Conservation (phyloP, 2,113 vertebrate species). For the Pangasianodon hypophthalmus region DNA sequence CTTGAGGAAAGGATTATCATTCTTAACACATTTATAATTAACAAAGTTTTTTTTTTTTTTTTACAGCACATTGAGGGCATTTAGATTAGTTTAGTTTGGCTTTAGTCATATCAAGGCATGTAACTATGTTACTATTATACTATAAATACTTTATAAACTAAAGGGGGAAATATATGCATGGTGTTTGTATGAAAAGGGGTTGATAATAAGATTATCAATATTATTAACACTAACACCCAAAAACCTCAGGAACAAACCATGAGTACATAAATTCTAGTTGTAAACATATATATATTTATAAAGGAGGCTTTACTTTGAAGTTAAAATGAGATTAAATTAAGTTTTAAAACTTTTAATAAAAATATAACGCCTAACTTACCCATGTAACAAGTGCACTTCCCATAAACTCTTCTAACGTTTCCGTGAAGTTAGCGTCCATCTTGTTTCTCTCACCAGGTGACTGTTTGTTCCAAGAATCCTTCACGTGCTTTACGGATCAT, state of each 20-base stretch:
- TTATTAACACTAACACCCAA: no score
- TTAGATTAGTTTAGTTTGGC: not conserved
- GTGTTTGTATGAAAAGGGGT: not conserved
- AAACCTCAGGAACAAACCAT: not conserved
- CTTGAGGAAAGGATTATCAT: constrained; percentile 51
- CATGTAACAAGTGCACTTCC: constrained; percentile 76
- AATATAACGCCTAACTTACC: constrained; percentile 66
- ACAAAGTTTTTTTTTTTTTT: not conserved
- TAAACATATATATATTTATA: not conserved
- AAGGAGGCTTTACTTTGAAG: not conserved
- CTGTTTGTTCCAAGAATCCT: constrained; percentile 1
- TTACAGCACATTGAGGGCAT: not conserved
- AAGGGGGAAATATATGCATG: not conserved
- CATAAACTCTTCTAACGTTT: constrained; percentile 78
- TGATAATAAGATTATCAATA: not conserved
- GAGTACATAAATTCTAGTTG: not conserved
- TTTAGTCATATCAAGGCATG: not conserved
- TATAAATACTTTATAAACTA: not conserved
- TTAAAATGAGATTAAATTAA: not conserved
- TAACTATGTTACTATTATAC: not conserved
- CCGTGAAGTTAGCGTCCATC: constrained; percentile 72
- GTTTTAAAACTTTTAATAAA: not conserved
- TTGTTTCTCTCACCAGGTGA: constrained; percentile 35
- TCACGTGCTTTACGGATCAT: constrained; percentile 11
- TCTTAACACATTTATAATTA: not conserved